Evolutionary conservation across 2,888 invertebrate genomes (phyloP).

Genomic region (Troglohyphantes excavatus): DNA sequence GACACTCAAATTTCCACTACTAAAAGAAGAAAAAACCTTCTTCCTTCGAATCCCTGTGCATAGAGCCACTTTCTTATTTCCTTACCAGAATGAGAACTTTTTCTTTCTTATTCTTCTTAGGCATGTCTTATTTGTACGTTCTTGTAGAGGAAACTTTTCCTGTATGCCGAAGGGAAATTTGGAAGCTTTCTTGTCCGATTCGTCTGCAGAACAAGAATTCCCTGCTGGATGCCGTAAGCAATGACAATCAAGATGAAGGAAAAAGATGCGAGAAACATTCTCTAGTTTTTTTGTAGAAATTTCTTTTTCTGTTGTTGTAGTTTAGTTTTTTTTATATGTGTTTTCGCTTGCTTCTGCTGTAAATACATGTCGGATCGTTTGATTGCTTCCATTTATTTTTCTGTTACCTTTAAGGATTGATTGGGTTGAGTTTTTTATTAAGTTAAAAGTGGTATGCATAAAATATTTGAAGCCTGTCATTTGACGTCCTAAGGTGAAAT

Average conservation of each 20-base stretch:
- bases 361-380: not conserved
- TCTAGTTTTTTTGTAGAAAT: not conserved
- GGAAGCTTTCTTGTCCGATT: conserved; percentile 17
- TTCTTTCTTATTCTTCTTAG: not conserved
- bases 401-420: not conserved
- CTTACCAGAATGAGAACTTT: not conserved
- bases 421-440: not conserved
- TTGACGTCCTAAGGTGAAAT: too few species aligned
- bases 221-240: conserved; percentile 43
- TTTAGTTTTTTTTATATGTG: not conserved
- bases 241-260: conserved; percentile 49
- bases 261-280: conserved; percentile 33
- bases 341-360: not conserved
- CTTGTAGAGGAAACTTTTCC: conserved; percentile 30
- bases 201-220: conserved; percentile 30
- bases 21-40: conserved; percentile 11
- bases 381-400: not conserved
- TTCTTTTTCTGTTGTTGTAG: not conserved
- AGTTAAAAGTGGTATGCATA: too few species aligned
- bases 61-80: conserved; percentile 20
- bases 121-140: conserved; percentile 12
- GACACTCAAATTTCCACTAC: conserved; percentile 39
- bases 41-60: not conserved
- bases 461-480: too few species aligned
- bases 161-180: conserved; percentile 45